Conservation (phyloP, 2,113 vertebrate genomes). For the Psittacula cyanocephala region DNA sequence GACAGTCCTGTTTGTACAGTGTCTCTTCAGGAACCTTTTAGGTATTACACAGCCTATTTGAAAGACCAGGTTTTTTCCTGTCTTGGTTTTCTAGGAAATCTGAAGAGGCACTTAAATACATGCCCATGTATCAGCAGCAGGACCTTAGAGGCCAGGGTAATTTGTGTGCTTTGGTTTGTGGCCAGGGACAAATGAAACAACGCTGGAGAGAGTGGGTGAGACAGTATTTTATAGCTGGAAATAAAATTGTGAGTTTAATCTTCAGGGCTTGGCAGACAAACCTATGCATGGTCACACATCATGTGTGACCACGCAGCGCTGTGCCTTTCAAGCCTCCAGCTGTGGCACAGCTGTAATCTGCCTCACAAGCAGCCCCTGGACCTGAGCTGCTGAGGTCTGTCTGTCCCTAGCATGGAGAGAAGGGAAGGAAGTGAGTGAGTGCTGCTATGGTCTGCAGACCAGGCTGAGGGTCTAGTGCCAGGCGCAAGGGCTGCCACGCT, state of each 20-base stretch:
- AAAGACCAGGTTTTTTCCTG: not conserved
- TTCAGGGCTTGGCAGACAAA: not conserved
- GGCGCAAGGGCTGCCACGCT: accelerated
- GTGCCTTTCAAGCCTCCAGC: not conserved
- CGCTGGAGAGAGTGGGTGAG: not conserved
- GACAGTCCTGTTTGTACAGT: not conserved
- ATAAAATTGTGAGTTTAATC: not conserved
- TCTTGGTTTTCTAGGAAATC: not conserved
- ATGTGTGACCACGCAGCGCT: accelerated
- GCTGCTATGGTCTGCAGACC: accelerated
- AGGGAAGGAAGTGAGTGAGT: accelerated
- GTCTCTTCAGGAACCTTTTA: not conserved
- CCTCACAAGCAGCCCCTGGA: not conserved
- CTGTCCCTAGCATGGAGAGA: not conserved
- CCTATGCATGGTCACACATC: not conserved
- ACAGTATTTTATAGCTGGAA: not conserved
- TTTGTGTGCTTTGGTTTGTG: slow-evolving; percentile 3
- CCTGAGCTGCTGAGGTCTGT: too few species aligned
- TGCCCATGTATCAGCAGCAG: not conserved
- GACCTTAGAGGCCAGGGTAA: not conserved
- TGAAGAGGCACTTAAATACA: not conserved
- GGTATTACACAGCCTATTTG: not conserved
- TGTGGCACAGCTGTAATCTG: not conserved
- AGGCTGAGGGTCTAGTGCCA: not conserved
- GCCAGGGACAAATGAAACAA: not conserved